Conservation (phyloP, 2,888 invertebrate genomes). For the Pachymerium ferrugineum region DNA sequence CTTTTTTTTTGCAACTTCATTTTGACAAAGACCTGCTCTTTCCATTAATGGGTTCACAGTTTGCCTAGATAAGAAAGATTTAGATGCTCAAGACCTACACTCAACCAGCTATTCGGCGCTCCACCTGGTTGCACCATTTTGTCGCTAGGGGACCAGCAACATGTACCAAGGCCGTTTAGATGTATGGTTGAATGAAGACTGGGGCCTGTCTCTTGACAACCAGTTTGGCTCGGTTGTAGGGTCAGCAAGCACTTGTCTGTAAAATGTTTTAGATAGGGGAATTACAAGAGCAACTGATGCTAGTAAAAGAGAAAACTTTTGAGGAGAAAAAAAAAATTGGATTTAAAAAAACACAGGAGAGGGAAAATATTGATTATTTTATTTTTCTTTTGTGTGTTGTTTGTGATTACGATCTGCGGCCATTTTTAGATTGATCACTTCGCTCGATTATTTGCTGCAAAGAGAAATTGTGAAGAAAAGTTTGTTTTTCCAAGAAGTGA, state of each 20-base stretch:
- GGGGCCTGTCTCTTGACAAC: slow-evolving; percentile 22
- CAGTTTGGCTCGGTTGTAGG: slow-evolving; percentile 19
- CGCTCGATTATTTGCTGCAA: no score
- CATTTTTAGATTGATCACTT: no score
- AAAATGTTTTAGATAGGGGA: slow-evolving; percentile 17
- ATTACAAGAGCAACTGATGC: background rate
- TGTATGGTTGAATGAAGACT: slow-evolving; percentile 13
- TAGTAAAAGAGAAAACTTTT: no score
- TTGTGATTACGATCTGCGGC: no score
- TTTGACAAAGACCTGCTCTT: background rate
- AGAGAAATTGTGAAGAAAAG: background rate
- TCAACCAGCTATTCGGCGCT: background rate
- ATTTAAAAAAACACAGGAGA: no score
- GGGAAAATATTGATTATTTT: no score
- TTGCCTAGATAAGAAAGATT: slow-evolving; percentile 27
- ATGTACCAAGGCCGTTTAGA: slow-evolving; percentile 24
- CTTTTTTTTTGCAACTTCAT: no score
- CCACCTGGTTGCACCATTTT: slow-evolving; percentile 17
- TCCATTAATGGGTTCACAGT: background rate
- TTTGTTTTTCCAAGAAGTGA: slow-evolving; percentile 16
- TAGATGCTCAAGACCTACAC: slow-evolving; percentile 3
- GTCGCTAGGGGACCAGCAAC: slow-evolving; percentile 13
- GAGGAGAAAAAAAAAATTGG: slow-evolving; percentile 12
- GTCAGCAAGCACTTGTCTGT: slow-evolving; percentile 22
- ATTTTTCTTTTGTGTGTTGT: no score